Percentiles rank a stretch among this genome's conserved stretches.
Evolutionary conservation across 1,140 invertebrate genomes (phyloP).

Genomic region (Homarus americanus): DNA sequence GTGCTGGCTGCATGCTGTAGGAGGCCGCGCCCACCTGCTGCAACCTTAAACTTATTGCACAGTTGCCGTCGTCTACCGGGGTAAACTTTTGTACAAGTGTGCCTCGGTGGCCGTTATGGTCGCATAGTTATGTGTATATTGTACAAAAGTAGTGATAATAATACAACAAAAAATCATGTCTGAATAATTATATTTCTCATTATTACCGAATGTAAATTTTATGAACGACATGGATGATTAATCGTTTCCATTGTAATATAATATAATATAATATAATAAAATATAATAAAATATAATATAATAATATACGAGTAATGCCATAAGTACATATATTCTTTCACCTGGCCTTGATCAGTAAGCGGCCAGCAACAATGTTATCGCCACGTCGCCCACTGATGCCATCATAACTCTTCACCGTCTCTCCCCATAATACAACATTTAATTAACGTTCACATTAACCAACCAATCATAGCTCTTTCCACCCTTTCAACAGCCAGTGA

Average conservation of each 20-base stretch:
- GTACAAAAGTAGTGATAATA: too few relatives aligned
- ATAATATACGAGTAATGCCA: too few relatives aligned
- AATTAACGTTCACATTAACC: not conserved
- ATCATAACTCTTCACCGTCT: not conserved
- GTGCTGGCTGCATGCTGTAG: not conserved
- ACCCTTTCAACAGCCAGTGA: not conserved
- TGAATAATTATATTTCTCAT: too few relatives aligned
- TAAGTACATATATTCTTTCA: not conserved
- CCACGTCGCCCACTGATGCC: not conserved
- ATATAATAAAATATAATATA: too few relatives aligned
- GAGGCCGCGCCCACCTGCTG: not conserved
- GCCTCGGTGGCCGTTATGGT: too few relatives aligned
- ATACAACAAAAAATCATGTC: too few relatives aligned
- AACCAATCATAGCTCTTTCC: not conserved
- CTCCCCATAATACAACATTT: not conserved
- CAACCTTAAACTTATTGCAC: not conserved
- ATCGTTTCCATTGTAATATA: too few relatives aligned
- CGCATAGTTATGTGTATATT: too few relatives aligned
- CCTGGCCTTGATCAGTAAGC: not conserved
- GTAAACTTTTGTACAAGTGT: not conserved
- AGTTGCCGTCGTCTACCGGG: not conserved
- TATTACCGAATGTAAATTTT: too few relatives aligned
- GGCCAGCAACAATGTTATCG: not conserved
- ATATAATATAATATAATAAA: too few relatives aligned
- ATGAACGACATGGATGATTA: too few relatives aligned